Evolutionary conservation across 1,140 invertebrate species (phyloP), one percentile per base, ranked within the genome.

Genomic region (Cyphomyrmex costatus): DNA sequence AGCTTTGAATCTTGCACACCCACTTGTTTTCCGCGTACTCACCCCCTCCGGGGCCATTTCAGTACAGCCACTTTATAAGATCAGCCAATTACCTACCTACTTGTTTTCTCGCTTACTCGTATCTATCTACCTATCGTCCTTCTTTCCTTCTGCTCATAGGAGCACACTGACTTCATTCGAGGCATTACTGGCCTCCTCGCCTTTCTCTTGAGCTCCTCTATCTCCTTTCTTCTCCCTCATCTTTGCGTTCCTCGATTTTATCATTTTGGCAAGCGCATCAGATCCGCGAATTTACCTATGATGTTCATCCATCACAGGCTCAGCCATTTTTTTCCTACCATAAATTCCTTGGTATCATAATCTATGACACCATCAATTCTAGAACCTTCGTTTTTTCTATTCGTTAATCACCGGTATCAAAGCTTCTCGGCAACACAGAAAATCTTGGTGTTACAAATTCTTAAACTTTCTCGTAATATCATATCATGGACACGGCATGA

Each of bases 121-220:
- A 30, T 33, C 19, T 83, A 77, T 42, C 30, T 66, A 76, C n/a
- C 42, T 60, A 70, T 4, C 21, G 49, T 76, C 19, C 74, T 70
- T 79, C 85, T 82, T 36, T 65, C 60, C 19, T 30, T 85, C 76
- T 76, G 85, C 78, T 79, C 85, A 56, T 53, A 70, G 30, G 19
- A 70, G 33, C 66, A 30, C 33, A 46, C 4, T 42, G 42, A 74
- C 33, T 58, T 85, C 36, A 16, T 74, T 66, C 46, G 21, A 71
- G 12, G 65, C 42, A 33, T 60, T 61, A 76, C 16, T 36, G 73
- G 24, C 36, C 61, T 65, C 74, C 42, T 78, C 58, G 27, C 56
- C 51, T 70, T 82, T 66, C 8, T 30, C 53, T 66, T 24, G 60
- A 85, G 78, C 80, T 85, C 65, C 14, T 74, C 36, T 82, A 46